Evolutionary conservation across 2,797 vertebrate species (phyloP), one percentile per base, ranked within the genome.

Genomic region (Halcyon badia): DNA sequence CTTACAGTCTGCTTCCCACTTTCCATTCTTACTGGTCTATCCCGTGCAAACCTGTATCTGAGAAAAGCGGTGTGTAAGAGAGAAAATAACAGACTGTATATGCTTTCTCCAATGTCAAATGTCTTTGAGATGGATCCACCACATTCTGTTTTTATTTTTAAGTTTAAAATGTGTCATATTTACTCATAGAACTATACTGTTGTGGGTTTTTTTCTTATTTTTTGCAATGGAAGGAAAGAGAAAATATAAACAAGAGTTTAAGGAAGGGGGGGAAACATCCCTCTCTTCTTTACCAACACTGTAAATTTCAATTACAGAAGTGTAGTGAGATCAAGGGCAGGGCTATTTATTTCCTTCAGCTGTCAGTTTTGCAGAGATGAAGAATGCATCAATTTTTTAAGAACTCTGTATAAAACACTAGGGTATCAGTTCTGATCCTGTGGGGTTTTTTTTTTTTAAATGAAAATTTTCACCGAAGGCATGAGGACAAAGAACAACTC

Each of bases 401-500:
- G 51, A 69, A n/a, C 13, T 54, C 1, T 0, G 4, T 86, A 37
- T 37, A 91, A 76, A 90, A 17, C 15, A 10, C 22, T 44, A 57
- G 31, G 21, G 9, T 83, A 71, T 83, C 48, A 41, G 15, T 75
- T 91, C 83, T 91, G 52, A 61, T 95, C 33, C 39, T 61, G 39
- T 82, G 39, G 24, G 24, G 4, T 39, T 11, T 4, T 31, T 70
- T 92, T 89, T 85, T n/a, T 89, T 85, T 28, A 31, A 33, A 41
- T 57, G 61, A 72, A 72, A 83, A 77, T 90, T 93, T 82, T 46
- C 54, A 37, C 33, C 60, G 64, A 68, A 83, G 37, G 11, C 46
- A 61, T 2, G 75, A 95, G 71, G 88, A 95, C 92, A 95, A 95
- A 90, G 88, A 57, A 68, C 39, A 83, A n/a, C 48, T 61, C 83